Evolutionary conservation across 2,113 vertebrate species (phyloP), one percentile per base, ranked within the genome.

Genomic region (Antigone vipio): DNA sequence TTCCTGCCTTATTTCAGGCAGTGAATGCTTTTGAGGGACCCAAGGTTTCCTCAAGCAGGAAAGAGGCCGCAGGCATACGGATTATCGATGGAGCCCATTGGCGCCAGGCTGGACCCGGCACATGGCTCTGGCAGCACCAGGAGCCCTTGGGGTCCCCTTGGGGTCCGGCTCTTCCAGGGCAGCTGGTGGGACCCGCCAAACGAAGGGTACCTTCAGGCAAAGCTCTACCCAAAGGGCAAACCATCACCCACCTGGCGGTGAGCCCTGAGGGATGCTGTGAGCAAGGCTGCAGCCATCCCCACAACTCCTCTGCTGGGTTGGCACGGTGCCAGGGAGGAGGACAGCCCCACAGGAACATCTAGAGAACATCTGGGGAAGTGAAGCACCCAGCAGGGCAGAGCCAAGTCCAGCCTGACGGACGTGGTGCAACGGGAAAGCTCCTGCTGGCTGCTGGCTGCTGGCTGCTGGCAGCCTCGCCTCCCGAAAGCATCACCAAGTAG

Each of bases 121-220:
- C 40, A 11, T 26, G 35, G 68, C 12, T 40, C 45, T 0, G 0
- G 44, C 14, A 42, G 40, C 35, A 40, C 13, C 1, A 1, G 30
- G 9, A 91, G 10, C 34, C 34, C 0, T 38, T 38, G 38, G 38
- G 38, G 0, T 18, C 9, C 85, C 9, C 24, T 26, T 62, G 73
- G 30, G 32, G 23, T 91, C 23, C 24, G 6, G 16, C 11, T 60
- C 23, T 49, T 50, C 60, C 12, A 17, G 44, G 23, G 35, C 68
- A 68, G 52, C 12, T 35, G 52, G 20, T 27, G 26, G 45, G 44
- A 56, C 29, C 42, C 9, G 0, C 5, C 42, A 55, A 30, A 44
- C 1, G 16, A 94, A 92, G 58, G 64, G 58, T 73, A 89, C 74
- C 77, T 94, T 92, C 80, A 93, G 77, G 47, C 35, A 75, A 78